phyloP scores from a whole-genome alignment of 2,888 invertebrate species.

The Leptinotarsa tumamoca region DNA sequence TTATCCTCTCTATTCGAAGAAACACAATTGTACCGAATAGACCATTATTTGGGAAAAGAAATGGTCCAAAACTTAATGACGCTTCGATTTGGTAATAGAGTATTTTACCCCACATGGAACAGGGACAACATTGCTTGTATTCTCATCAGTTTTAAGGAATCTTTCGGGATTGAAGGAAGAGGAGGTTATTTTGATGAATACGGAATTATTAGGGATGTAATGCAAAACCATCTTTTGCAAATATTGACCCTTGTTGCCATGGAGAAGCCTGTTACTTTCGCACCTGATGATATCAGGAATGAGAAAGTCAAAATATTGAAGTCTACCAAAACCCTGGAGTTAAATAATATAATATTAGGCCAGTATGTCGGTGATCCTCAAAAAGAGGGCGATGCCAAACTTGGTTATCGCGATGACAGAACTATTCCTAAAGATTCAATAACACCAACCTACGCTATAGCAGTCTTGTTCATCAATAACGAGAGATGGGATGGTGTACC shows the following conservation, averaged over 20 bases:
- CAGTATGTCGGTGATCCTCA: slow-evolving; percentile 93
- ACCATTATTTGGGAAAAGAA: slow-evolving; percentile 99
- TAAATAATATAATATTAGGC: slow-evolving; percentile 90
- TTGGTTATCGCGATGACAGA: slow-evolving; percentile 93
- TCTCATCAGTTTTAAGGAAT: slow-evolving; percentile 97
- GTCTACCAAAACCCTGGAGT: slow-evolving; percentile 80
- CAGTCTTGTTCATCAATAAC: slow-evolving; percentile 90
- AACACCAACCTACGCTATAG: slow-evolving; percentile 95
- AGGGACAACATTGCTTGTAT: slow-evolving; percentile 95
- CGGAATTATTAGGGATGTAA: slow-evolving; percentile 98
- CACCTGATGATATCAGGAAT: slow-evolving; percentile 96
- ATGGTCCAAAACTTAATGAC: slow-evolving; percentile 99
- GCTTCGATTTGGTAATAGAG: slow-evolving; percentile 93
- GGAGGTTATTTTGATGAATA: slow-evolving; percentile 99
- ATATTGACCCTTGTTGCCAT: slow-evolving; percentile 97
- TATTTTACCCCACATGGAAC: slow-evolving; percentile 97
- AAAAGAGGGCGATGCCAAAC: slow-evolving; percentile 76
- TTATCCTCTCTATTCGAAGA: slow-evolving; percentile 89
- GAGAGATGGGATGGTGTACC: slow-evolving; percentile 99
- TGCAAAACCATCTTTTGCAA: slow-evolving; percentile 99
- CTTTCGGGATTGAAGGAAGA: slow-evolving; percentile 97
- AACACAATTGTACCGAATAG: slow-evolving; percentile 96
- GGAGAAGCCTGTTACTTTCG: slow-evolving; percentile 95
- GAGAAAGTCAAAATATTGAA: slow-evolving; percentile 97
- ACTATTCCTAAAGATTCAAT: slow-evolving; percentile 90